Evolutionary conservation across 2,888 invertebrate species (phyloP).

Genomic region (Synergus laeviventris): DNA sequence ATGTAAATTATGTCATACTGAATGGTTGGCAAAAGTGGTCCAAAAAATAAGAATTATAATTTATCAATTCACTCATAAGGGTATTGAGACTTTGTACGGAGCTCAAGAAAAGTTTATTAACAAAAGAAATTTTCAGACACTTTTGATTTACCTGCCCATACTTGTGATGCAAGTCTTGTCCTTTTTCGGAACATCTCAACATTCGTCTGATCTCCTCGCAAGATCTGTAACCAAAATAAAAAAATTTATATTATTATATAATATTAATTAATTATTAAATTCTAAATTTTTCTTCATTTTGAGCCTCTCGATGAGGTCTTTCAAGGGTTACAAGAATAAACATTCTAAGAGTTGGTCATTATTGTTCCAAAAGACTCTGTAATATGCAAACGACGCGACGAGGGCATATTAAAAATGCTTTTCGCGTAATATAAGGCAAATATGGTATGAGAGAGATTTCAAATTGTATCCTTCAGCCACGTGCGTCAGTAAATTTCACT

Average conservation of each 20-base stretch:
- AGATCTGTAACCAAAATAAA: conserved; percentile 56
- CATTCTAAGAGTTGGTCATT: neutral
- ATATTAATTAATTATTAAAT: too few relatives aligned
- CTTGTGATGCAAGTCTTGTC: conserved; percentile 53
- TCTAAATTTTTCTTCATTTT: too few relatives aligned
- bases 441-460: neutral
- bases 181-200: conserved; percentile 63
- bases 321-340: neutral
- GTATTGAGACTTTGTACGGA: neutral
- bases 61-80: neutral
- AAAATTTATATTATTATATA: neutral
- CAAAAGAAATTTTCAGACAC: neutral
- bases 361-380: neutral
- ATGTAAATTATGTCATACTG: neutral
- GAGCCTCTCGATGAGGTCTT: neutral
- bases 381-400: neutral
- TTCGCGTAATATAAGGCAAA: neutral
- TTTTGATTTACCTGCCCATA: conserved; percentile 62
- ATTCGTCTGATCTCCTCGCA: conserved; percentile 54
- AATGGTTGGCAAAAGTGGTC: neutral
- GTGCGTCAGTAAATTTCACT: neutral
- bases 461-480: neutral
- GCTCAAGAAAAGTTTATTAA: neutral
- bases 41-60: neutral
- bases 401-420: neutral